Conservation (phyloP, 2,888 invertebrate species). For the Ophion obscuratus region DNA sequence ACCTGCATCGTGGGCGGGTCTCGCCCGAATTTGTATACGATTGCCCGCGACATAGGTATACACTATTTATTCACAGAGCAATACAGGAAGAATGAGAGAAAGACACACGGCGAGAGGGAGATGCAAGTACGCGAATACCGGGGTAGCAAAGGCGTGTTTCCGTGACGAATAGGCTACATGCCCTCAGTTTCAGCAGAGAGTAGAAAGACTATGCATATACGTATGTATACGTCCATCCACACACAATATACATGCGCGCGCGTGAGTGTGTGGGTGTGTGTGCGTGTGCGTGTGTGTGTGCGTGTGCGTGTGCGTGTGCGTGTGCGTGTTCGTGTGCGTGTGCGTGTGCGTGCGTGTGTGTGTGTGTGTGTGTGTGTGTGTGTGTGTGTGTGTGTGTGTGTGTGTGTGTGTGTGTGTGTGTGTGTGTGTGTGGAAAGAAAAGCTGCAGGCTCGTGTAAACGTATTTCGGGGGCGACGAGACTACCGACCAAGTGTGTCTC, state of each 20-base stretch:
- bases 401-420: not conserved
- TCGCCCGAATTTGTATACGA: constrained; percentile 63
- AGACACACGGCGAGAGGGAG: constrained; percentile 1
- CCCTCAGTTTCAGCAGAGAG: constrained; percentile 54
- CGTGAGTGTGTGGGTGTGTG: not conserved
- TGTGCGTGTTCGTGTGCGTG: not conserved
- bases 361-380: not conserved
- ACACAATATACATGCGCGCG: not conserved
- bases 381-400: not conserved
- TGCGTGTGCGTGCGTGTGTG: not conserved
- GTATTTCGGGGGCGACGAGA: constrained; percentile 69
- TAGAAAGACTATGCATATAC: constrained; percentile 20
- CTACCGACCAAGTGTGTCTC: constrained; percentile 68
- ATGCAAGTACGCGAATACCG: constrained; percentile 24
- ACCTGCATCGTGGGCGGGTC: constrained; percentile 61
- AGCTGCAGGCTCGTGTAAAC: constrained; percentile 53
- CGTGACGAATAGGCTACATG: constrained; percentile 68
- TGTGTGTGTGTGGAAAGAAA: too few species aligned
- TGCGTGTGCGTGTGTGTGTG: not conserved
- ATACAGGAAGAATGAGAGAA: constrained; percentile 24
- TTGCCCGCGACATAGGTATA: constrained; percentile 63
- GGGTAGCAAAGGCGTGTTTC: constrained; percentile 64
- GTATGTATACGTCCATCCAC: not conserved
- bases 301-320: not conserved
- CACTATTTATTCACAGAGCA: constrained; percentile 55